These are phyloP conservation scores for Saccopteryx leptura DNA, from an alignment of 2,113 vertebrate genomes.

Conservation along the genomic window DNA sequence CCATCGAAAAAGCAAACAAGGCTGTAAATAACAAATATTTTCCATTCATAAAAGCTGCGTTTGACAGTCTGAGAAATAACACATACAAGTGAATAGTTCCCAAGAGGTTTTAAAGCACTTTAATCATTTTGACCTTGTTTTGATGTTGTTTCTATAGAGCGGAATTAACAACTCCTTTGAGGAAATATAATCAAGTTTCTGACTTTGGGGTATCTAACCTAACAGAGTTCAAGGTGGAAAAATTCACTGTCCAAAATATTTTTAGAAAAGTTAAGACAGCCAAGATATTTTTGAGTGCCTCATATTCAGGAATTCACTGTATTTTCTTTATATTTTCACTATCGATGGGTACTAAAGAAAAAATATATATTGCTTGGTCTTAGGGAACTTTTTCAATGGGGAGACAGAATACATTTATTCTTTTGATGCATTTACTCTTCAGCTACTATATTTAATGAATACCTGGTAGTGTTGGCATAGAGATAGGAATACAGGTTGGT, in stretches of 20 bases:
- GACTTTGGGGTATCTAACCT: constrained; percentile 19
- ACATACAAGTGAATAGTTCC: constrained; percentile 73
- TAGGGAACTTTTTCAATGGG: neutral
- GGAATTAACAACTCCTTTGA: constrained; percentile 75
- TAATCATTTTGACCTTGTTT: constrained; percentile 68
- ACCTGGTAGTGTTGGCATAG: neutral
- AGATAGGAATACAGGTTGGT: neutral
- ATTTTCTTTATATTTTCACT: neutral
- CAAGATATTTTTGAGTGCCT: neutral
- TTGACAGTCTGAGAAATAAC: constrained; percentile 75
- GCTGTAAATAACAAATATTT: constrained; percentile 76
- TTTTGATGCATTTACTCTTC: constrained; percentile 3
- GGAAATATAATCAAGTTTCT: constrained; percentile 46
- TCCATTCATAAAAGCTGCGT: constrained; percentile 75
- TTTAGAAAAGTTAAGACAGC: constrained; percentile 7
- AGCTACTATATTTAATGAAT: neutral
- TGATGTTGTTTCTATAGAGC: constrained; percentile 72
- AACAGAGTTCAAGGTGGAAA: neutral
- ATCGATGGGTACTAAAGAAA: neutral
- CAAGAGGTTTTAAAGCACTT: constrained; percentile 70
- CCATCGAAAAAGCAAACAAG: constrained; percentile 61
- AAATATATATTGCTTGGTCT: neutral
- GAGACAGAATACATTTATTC: neutral
- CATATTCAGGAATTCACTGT: neutral
- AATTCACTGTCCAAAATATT: neutral